A percentile compares a stretch with the other conserved stretches of the same genome.
phyloP scores from a whole-genome alignment of 2,888 invertebrate species.

The Oscheius sp. region DNA sequence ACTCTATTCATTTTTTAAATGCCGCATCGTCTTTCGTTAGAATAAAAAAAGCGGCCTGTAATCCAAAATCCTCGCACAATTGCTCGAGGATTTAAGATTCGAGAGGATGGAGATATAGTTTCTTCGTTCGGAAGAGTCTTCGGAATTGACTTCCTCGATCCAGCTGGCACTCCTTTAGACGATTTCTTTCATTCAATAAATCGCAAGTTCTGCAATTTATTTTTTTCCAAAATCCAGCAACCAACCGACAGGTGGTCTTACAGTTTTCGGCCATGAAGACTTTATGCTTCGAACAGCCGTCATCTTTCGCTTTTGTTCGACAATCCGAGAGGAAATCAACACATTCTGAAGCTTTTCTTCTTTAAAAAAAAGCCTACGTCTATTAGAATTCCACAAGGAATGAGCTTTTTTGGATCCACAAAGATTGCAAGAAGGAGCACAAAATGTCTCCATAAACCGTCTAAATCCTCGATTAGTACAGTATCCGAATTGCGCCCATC shows the following conservation, averaged over 20 bases:
- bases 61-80: no score
- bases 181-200: neutral
- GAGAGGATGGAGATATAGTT: neutral
- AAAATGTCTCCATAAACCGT: neutral
- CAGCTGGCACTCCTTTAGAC: neutral
- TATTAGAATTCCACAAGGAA: neutral
- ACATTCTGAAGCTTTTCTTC: conserved; percentile 2
- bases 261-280: conserved; percentile 23
- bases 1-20: no score
- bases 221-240: neutral
- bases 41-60: no score
- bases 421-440: conserved; percentile 6
- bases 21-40: no score
- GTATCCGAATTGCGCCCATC: neutral
- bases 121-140: neutral
- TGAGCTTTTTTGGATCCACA: neutral
- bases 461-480: neutral
- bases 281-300: neutral
- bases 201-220: neutral
- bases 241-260: conserved; percentile 2
- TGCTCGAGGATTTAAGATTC: neutral
- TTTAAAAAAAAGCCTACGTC: neutral
- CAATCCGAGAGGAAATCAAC: neutral
- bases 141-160: neutral
- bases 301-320: neutral